These are phyloP conservation scores for Crypturellus undulatus DNA, from an alignment of 2,113 vertebrate species.

Conservation along the genomic window DNA sequence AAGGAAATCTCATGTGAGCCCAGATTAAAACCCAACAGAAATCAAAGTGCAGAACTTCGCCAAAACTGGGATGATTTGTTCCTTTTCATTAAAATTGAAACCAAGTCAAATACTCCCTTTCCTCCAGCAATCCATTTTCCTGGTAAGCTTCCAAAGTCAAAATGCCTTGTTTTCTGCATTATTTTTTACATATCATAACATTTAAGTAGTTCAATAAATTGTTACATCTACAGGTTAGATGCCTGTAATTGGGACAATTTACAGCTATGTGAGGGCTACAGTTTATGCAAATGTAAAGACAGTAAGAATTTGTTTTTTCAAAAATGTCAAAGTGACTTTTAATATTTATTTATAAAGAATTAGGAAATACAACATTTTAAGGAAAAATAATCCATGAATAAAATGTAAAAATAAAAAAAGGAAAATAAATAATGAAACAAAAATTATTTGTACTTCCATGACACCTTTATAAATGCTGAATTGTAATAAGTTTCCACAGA, in stretches of 20 bases:
- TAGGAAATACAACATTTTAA: not conserved
- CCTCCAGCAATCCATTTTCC: constrained; percentile 3
- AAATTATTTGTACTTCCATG: not conserved
- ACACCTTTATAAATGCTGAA: not conserved
- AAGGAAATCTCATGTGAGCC: not conserved
- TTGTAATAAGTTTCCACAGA: not conserved
- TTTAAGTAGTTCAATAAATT: not conserved
- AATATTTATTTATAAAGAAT: not conserved
- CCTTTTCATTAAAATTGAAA: not conserved
- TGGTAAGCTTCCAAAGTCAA: constrained; percentile 23
- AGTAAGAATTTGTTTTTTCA: not conserved
- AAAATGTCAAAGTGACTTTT: not conserved
- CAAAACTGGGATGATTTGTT: not conserved
- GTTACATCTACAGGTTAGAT: not conserved
- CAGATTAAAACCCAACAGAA: not conserved
- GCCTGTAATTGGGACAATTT: not conserved
- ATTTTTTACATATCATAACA: not conserved
- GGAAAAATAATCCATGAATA: not conserved
- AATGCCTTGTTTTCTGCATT: constrained; percentile 23
- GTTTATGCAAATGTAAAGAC: not conserved
- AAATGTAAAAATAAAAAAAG: not conserved
- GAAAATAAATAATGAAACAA: not conserved
- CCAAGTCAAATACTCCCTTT: not conserved
- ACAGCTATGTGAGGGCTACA: not conserved
- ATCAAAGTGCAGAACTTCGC: not conserved